A percentile compares a stretch with the other conserved stretches of the same genome.
Conservation (phyloP, 2,797 vertebrate genomes). For the Epinephelus awoara region DNA sequence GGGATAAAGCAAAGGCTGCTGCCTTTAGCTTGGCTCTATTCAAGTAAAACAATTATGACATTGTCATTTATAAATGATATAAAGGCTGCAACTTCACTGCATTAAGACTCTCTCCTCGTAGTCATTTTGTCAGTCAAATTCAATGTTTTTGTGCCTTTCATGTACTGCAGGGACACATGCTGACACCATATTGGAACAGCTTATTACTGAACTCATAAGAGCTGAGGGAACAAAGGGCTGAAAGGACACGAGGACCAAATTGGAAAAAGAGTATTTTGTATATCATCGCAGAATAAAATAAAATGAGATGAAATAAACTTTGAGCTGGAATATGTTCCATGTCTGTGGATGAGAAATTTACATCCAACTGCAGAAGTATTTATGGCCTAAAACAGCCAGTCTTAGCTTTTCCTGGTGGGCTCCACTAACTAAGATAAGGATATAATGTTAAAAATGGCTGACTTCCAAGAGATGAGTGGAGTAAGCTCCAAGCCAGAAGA, state of each 20-base stretch:
- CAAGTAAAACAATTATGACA: conserved; percentile 54
- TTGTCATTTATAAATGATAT: conserved; percentile 33
- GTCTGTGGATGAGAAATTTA: conserved; percentile 39
- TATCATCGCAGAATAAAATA: conserved; percentile 25
- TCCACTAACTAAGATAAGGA: conserved; percentile 73
- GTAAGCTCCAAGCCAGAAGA: conserved; percentile 71
- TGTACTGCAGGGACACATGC: conserved; percentile 14
- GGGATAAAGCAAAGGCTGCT: conserved; percentile 49
- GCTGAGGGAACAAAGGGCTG: conserved; percentile 44
- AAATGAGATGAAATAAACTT: conserved; percentile 34
- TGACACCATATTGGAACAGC: conserved; percentile 42
- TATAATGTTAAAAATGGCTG: conserved; percentile 72
- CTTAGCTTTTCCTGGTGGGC: conserved; percentile 64
- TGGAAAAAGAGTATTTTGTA: conserved; percentile 21
- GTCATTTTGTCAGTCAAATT: conserved; percentile 48
- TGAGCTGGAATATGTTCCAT: conserved; percentile 24
- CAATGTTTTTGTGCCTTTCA: conserved; percentile 29
- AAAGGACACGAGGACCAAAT: conserved; percentile 33
- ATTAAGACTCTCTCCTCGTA: not conserved
- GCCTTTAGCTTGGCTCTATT: conserved; percentile 47
- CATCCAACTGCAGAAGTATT: conserved; percentile 38
- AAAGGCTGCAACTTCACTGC: conserved; percentile 14
- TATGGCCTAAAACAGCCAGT: conserved; percentile 54
- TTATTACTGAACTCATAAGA: conserved; percentile 40
- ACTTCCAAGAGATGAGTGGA: conserved; percentile 70